Evolutionary conservation across 64 coral and sea anemone genomes (phyloP).

Genomic region (Pachyseris speciosa): DNA sequence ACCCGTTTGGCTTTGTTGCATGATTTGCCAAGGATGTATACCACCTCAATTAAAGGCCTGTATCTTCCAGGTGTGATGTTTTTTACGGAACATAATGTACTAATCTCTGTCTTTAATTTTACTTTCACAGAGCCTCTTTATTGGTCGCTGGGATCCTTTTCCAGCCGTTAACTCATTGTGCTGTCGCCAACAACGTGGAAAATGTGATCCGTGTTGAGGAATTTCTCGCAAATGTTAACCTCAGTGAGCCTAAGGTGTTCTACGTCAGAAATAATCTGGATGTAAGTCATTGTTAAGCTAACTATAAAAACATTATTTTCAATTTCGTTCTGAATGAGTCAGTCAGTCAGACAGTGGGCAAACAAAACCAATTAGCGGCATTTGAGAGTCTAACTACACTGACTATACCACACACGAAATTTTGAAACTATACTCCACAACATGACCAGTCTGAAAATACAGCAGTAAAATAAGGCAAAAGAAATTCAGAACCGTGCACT

Average conservation of each 20-base stretch:
- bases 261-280: constrained; percentile 56
- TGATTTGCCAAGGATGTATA: too few species aligned
- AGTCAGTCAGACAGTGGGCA: too few species aligned
- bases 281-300: constrained; percentile 18
- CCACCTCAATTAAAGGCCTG: too few species aligned
- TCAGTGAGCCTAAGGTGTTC: constrained; percentile 29
- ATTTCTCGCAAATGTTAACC: constrained; percentile 10
- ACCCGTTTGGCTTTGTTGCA: too few species aligned
- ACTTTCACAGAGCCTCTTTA: background rate
- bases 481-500: too few species aligned
- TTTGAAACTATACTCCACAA: too few species aligned
- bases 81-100: background rate
- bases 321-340: background rate
- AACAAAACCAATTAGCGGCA: too few species aligned
- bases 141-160: background rate
- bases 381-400: too few species aligned
- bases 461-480: too few species aligned
- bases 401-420: too few species aligned
- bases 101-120: background rate
- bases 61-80: too few species aligned
- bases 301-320: background rate
- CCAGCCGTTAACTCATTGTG: background rate
- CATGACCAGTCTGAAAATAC: too few species aligned
- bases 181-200: background rate
- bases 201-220: background rate